phyloP scores from a whole-genome alignment of 2,888 invertebrate species.

The Dynastes tityus region DNA sequence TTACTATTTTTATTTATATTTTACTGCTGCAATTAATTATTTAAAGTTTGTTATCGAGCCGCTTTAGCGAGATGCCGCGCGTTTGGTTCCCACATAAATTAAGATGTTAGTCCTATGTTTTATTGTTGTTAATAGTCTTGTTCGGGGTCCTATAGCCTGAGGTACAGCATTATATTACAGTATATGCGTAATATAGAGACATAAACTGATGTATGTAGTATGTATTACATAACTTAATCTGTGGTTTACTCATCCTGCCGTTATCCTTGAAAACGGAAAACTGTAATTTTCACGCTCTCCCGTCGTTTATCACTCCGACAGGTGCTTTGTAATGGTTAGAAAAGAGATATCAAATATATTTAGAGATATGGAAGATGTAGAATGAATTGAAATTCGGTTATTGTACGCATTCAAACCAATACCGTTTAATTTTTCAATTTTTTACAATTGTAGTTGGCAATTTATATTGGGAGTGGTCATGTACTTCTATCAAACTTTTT shows the following conservation, averaged over 20 bases:
- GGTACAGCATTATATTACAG: slow-evolving; percentile 24
- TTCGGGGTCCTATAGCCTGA: slow-evolving; percentile 21
- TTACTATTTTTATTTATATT: neutral
- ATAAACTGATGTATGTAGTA: neutral
- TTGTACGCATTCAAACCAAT: no score
- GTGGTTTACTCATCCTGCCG: neutral
- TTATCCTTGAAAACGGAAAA: slow-evolving; percentile 20
- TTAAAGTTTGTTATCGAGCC: neutral
- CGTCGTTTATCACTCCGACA: neutral
- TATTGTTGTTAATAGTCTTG: slow-evolving; percentile 43
- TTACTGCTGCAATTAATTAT: slow-evolving; percentile 23
- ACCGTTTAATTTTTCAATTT: no score
- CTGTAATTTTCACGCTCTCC: neutral
- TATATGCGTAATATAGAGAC: no score
- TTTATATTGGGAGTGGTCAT: no score
- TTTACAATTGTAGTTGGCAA: no score
- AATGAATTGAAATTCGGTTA: no score
- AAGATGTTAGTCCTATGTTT: slow-evolving; percentile 34
- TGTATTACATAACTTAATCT: slow-evolving; percentile 4
- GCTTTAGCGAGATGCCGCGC: slow-evolving; percentile 11
- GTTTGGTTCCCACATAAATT: slow-evolving; percentile 43
- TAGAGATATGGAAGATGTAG: no score
- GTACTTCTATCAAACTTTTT: no score
- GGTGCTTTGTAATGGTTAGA: neutral
- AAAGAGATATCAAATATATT: no score